These are phyloP conservation scores for Limnephilus lunatus DNA, from an alignment of 2,888 invertebrate species.

Conservation along the genomic window DNA sequence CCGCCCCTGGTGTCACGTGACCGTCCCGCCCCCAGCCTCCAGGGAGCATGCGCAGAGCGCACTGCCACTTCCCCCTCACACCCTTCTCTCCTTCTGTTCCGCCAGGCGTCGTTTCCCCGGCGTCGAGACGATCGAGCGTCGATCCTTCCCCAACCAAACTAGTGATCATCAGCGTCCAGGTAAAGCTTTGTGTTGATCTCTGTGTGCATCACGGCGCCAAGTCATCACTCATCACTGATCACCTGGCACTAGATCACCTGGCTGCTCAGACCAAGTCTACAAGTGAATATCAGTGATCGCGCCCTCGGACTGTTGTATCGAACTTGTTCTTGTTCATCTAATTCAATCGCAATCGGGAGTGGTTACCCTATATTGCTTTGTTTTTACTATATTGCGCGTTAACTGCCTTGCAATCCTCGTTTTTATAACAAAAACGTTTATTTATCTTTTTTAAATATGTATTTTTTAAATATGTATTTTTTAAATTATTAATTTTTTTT, in stretches of 20 bases:
- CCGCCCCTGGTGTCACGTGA: constrained; percentile 72
- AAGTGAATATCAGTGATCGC: constrained; percentile 18
- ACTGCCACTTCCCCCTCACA: constrained; percentile 62
- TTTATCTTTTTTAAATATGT: neutral
- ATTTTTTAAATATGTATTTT: neutral
- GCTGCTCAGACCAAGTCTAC: neutral
- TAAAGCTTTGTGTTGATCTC: constrained; percentile 39
- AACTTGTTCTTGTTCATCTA: neutral
- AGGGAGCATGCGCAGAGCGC: constrained; percentile 68
- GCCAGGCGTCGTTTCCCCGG: constrained; percentile 68
- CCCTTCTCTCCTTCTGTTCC: constrained; percentile 66
- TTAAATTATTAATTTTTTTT: neutral
- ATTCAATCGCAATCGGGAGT: constrained; percentile 26
- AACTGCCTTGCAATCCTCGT: neutral
- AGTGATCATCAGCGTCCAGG: constrained; percentile 43
- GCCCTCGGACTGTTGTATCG: constrained; percentile 5
- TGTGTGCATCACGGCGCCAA: constrained; percentile 47
- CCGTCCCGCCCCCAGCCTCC: constrained; percentile 74
- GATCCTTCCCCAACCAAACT: constrained; percentile 46
- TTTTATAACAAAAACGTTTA: neutral
- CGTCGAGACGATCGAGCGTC: constrained; percentile 69
- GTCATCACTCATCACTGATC: neutral
- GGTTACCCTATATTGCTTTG: neutral
- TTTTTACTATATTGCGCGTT: neutral
- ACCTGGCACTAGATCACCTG: neutral